Evolutionary conservation across 2,113 vertebrate species (phyloP), one percentile per base, ranked within the genome.

Genomic region (Ictalurus furcatus): DNA sequence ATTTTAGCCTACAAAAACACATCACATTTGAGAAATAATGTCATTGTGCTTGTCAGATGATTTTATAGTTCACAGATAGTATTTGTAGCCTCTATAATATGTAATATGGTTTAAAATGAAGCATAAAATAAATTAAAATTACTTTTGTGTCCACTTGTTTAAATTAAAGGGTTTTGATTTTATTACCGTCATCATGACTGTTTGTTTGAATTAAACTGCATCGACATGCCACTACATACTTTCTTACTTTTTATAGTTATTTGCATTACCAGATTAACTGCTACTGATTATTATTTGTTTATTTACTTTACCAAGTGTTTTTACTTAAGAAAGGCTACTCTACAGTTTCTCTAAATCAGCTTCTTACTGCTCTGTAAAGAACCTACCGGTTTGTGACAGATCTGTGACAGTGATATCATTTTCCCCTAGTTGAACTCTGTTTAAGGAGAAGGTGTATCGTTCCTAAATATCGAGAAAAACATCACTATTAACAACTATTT

Each of bases 371-470:
- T 40, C 25, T 74, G 48, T 52, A 28, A 40, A 67, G 2, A 71
- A 65, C 91, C 88, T 92, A 96, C 95, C 94, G 69, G 94, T 94
- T 52, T 92, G 84, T 85, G 95, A 90, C 59, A 93, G 74, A n/a
- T 95, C 94, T 40, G 25, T 85, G 54, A 95, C 93, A 48, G 16
- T 76, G n/a, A 96, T 93, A 25, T 91, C 80, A 37, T 92, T 12
- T 0, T 89, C 90, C 59, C 25, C 88, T 2, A 93, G 34, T 88
- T 23, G 92, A 13, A 94, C 92, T 67, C 23, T 91, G 71, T 93
- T 92, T 28, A 81, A 0, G 76, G 90, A 90, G 67, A 96, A 96
- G 9, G 76, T 92, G 40, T 93, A 96, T 0, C 1, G 89, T 6
- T 94, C 91, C 95, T 96, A 88, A 92, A 91, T 79, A 85, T 4